Evolutionary conservation across 2,113 vertebrate species (phyloP), one percentile per base, ranked within the genome.

Genomic region (Hippocampus mohnikei): DNA sequence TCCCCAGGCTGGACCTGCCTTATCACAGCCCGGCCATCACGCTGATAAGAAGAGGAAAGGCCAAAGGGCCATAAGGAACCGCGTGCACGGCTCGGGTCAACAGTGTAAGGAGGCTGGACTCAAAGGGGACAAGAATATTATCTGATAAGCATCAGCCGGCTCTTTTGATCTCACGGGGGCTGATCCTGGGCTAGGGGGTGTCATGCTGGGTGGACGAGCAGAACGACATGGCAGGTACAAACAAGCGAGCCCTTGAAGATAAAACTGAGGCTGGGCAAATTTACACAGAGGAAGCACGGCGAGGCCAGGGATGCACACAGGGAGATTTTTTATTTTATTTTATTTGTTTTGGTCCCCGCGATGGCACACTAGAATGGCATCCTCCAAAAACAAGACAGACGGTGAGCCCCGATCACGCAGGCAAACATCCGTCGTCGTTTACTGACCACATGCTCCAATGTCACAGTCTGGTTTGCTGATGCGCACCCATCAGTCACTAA

Each of bases 221-320:
- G 78, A 88, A 84, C 77, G 67, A 91, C 90, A 88, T 76, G 80
- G 80, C 92, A 91, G 89, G 92, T 91, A 93, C 91, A 93, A 93
- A 92, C 92, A 93, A 91, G 92, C 81, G n/a, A 77, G 78, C 40
- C 75, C 85, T 86, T 86, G 77, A 88, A 85, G 82, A 87, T 86
- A 84, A 37, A 80, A 76, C 82, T 66, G 72, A 73, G 73, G 46
- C 72, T 75, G 67, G 84, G 75, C 73, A 81, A 80, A 81, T 85
- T 84, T 78, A 85, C 82, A 73, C 75, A 79, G 65, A 74, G 71
- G 48, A 33, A 83, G 42, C 71, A 61, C 70, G 67, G 61, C 72
- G 67, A 77, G 74, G 55, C 72, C 9, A 44, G 29, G 16, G 48
- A 61, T 55, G 70, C 66, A 76, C 71, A 75, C 69, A 71, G 25